phyloP scores from a whole-genome alignment of 2,797 vertebrate species.

The Erethizon dorsatum region DNA sequence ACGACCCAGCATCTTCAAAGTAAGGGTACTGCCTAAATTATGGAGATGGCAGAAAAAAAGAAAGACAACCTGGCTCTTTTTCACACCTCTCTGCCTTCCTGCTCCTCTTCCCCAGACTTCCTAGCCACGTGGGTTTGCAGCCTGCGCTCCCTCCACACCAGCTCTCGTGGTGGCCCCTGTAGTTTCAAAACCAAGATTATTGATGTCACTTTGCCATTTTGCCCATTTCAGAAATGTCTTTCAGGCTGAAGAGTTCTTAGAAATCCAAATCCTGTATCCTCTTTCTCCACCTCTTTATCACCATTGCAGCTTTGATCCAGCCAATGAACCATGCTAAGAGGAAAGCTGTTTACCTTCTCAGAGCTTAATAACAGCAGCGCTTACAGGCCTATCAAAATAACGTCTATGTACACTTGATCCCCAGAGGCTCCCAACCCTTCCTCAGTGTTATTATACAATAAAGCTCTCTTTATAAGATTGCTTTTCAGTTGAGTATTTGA shows the following conservation, averaged over 20 bases:
- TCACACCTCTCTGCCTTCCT: background rate
- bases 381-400: constrained; percentile 30
- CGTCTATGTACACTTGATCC: constrained; percentile 17
- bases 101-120: background rate
- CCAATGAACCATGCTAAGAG: background rate
- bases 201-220: background rate
- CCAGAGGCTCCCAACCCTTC: background rate
- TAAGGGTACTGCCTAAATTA: background rate
- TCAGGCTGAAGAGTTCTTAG: background rate
- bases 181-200: background rate
- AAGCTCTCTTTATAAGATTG: constrained; percentile 76
- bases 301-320: background rate
- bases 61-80: background rate
- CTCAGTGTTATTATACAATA: constrained; percentile 60
- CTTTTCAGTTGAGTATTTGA: constrained; percentile 73
- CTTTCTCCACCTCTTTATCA: background rate
- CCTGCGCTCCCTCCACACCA: background rate
- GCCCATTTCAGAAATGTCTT: background rate
- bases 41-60: background rate
- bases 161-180: too few species aligned
- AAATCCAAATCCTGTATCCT: background rate
- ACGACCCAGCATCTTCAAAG: rapidly evolving
- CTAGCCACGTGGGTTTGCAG: background rate
- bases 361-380: background rate
- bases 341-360: background rate